Percentiles rank a stretch among this genome's conserved stretches.
Evolutionary conservation across 2,888 invertebrate species (phyloP).

Genomic region (Tenthredo scrophulariae): DNA sequence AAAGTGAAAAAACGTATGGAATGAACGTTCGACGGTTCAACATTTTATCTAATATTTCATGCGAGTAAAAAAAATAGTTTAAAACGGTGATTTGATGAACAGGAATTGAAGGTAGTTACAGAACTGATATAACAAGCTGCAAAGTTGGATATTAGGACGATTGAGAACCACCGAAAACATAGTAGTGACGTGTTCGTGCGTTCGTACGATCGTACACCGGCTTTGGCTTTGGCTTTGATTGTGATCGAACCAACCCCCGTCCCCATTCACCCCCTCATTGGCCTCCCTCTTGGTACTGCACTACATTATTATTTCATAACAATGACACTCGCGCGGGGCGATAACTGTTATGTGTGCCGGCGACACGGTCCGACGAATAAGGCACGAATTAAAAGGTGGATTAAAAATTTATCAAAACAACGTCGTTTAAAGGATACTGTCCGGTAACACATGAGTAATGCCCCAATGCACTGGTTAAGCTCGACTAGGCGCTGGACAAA

Average conservation of each 20-base stretch:
- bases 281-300: conserved; percentile 57
- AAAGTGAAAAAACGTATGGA: not conserved
- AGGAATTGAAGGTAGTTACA: not conserved
- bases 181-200: conserved; percentile 68
- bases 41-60: not conserved
- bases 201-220: conserved; percentile 61
- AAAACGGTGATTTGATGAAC: not conserved
- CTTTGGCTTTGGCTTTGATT: conserved; percentile 71
- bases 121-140: not conserved
- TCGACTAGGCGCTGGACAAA: not conserved
- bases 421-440: conserved; percentile 36
- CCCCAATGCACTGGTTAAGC: conserved; percentile 17
- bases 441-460: not conserved
- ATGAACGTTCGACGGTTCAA: not conserved
- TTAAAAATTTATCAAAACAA: conserved; percentile 50
- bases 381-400: conserved; percentile 57
- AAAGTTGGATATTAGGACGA: conserved; percentile 29
- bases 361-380: conserved; percentile 64
- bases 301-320: conserved; percentile 74
- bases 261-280: conserved; percentile 59
- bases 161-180: conserved; percentile 71
- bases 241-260: conserved; percentile 69
- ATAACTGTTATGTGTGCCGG: conserved; percentile 67
- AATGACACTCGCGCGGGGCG: conserved; percentile 68
- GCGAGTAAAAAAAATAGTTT: not conserved